phyloP scores from a whole-genome alignment of 2,888 invertebrate genomes.

The Desoria tigrina region DNA sequence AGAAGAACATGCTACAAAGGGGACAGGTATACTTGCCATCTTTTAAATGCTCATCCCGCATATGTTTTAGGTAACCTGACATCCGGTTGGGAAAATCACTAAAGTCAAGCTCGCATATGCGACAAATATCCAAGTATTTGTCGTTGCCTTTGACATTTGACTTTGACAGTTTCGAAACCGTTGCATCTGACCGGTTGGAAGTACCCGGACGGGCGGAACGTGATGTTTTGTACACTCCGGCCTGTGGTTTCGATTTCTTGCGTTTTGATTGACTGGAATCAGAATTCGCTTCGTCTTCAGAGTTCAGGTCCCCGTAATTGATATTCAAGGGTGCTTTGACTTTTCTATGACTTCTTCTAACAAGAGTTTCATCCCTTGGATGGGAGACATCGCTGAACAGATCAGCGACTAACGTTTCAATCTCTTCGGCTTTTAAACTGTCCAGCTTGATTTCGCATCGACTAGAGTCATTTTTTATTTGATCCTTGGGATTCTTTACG shows the following conservation, averaged over 20 bases:
- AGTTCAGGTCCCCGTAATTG: neutral
- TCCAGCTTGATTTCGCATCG: conserved; percentile 4
- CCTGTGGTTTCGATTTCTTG: neutral
- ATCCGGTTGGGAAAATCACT: no score
- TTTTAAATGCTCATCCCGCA: neutral
- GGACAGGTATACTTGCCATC: neutral
- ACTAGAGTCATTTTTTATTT: no score
- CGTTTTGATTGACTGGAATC: neutral
- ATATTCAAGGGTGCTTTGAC: neutral
- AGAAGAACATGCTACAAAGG: neutral
- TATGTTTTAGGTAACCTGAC: neutral
- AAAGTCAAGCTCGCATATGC: neutral
- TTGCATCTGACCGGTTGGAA: no score
- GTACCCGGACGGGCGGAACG: no score
- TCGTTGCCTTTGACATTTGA: neutral
- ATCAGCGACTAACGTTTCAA: neutral
- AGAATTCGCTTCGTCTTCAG: neutral
- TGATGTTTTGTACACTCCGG: neutral
- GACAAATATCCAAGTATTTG: neutral
- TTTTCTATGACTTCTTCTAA: neutral
- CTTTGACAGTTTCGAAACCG: no score
- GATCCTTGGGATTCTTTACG: no score
- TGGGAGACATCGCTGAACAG: neutral
- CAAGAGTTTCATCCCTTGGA: neutral
- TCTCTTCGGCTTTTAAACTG: conserved; percentile 1